Base-by-base conservation (phyloP, 1,140 invertebrate species). In the Campodea augens region DNA sequence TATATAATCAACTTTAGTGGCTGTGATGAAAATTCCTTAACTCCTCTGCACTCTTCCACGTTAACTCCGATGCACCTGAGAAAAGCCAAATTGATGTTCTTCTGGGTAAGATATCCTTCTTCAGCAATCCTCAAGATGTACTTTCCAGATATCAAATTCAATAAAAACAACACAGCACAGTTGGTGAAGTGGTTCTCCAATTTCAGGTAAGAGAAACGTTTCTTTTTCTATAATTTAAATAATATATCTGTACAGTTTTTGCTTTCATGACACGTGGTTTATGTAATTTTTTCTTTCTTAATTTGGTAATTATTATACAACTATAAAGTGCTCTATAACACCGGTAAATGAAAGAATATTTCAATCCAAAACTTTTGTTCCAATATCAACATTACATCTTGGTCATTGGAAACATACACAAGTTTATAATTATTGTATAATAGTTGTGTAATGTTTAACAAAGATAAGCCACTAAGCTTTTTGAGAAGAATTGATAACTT, bases 131-230 rank as follows among this genome's bases (percentile, higher is more conserved):
- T 99, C 59, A 98, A 98, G 74, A 93, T 92, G 77, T 99, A 95
- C 75, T 99, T 99, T 74, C 93, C 93, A 12, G 96, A 99, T 73
- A 97, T 99, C 68, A 93, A 92, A 64, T 99, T 99, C 75, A 98
- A 98, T 75, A 99, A 99, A 71, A 97, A 98, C 73, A 99, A 98
- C 72, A 99, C 95, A 49, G 95, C 95, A 56, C 96, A 99, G 71
- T 79, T 99, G 60, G 95, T 99, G 72, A 99, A 99, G 69, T 99
- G 96, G 96, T 98, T 98, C 78, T 97, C 91, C 60, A 98, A 98
- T 65, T 98, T 98, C 70, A 78, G 92, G 92, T 96, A 67, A 86
- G 83, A 77, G 27, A 41, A 36, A 5, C 21, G 13, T 5, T 15
- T 38, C 15, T 41, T 32, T 49, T 23, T 29, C 41, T 36, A 18